These are phyloP conservation scores for Drosophila micromelanica DNA, from an alignment of 1,140 invertebrate genomes.

Conservation along the genomic window DNA sequence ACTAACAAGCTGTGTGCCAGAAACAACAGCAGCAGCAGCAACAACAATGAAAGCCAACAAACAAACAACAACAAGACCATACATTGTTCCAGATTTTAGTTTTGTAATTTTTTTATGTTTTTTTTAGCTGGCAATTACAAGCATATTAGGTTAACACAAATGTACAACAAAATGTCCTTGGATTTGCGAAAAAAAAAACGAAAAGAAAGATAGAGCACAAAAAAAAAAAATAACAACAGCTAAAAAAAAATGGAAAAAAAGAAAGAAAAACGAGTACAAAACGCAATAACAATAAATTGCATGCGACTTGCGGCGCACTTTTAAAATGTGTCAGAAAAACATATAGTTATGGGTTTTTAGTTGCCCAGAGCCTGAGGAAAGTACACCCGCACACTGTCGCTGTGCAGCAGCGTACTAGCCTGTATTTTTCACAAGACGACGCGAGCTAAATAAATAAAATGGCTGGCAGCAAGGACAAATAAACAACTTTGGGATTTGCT, in stretches of 20 bases:
- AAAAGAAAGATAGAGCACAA: neutral
- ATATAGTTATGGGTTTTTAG: constrained; percentile 78
- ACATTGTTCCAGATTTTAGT: constrained; percentile 43
- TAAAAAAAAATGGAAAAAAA: constrained; percentile 7
- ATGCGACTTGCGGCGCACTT: constrained; percentile 71
- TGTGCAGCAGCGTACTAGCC: constrained; percentile 1
- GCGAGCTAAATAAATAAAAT: constrained; percentile 42
- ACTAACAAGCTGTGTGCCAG: constrained; percentile 55
- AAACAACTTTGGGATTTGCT: constrained; percentile 67
- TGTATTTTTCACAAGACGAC: constrained; percentile 29
- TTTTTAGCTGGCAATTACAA: constrained; percentile 59
- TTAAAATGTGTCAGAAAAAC: constrained; percentile 78
- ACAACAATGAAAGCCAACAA: constrained; percentile 13
- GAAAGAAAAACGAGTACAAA: constrained; percentile 51
- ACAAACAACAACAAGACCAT: constrained; percentile 23
- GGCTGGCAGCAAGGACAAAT: constrained; percentile 46
- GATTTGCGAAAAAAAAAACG: constrained; percentile 41
- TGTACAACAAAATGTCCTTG: constrained; percentile 70
- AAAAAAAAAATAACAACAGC: neutral
- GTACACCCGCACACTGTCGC: neutral
- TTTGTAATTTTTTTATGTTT: constrained; percentile 14
- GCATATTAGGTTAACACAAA: constrained; percentile 70
- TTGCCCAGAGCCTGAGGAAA: constrained; percentile 36
- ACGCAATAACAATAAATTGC: constrained; percentile 76
- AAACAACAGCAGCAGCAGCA: constrained; percentile 31